Evolutionary conservation across 2,888 invertebrate species (phyloP).

Genomic region (Zaprionus bogoriensis): DNA sequence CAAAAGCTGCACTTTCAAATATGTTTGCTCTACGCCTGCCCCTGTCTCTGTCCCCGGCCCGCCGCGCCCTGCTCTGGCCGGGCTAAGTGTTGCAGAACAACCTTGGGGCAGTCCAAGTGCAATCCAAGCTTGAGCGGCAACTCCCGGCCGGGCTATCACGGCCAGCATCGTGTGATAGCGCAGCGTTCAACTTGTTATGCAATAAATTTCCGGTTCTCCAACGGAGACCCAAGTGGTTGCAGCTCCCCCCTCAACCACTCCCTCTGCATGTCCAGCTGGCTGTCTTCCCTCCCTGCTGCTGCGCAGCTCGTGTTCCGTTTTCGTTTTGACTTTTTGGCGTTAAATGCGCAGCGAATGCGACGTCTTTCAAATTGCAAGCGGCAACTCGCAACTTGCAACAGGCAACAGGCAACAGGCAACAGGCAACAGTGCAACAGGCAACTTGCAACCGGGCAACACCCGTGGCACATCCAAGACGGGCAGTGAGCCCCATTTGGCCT

Average conservation of each 20-base stretch:
- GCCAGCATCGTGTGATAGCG: slow-evolving; percentile 61
- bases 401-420: neutral
- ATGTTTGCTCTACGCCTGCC: slow-evolving; percentile 8
- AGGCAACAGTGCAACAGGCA: neutral
- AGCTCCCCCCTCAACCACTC: neutral
- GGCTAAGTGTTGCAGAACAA: slow-evolving; percentile 31
- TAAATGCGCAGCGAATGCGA: slow-evolving; percentile 23
- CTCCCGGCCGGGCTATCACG: slow-evolving; percentile 10
- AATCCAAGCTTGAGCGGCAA: neutral
- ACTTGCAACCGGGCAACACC: slow-evolving; percentile 34
- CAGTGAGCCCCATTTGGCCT: slow-evolving; percentile 31
- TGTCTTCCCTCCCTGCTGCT: too few species aligned
- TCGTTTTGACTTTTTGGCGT: slow-evolving; percentile 13
- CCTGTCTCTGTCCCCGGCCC: neutral
- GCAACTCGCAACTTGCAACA: slow-evolving; percentile 3
- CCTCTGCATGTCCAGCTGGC: neutral
- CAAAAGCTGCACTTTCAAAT: slow-evolving; percentile 42
- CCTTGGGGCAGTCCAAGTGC: slow-evolving; percentile 46
- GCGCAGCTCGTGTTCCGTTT: slow-evolving; percentile 20
- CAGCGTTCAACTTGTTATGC: slow-evolving; percentile 71
- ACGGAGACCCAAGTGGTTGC: slow-evolving; percentile 13
- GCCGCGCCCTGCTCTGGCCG: neutral
- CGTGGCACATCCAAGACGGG: slow-evolving; percentile 33
- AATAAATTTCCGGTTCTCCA: slow-evolving; percentile 75
- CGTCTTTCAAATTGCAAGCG: neutral